A percentile compares a stretch with the other conserved stretches of the same genome.
These are phyloP conservation scores for Mesitornis unicolor DNA, from an alignment of 2,113 vertebrate species.

Conservation along the genomic window DNA sequence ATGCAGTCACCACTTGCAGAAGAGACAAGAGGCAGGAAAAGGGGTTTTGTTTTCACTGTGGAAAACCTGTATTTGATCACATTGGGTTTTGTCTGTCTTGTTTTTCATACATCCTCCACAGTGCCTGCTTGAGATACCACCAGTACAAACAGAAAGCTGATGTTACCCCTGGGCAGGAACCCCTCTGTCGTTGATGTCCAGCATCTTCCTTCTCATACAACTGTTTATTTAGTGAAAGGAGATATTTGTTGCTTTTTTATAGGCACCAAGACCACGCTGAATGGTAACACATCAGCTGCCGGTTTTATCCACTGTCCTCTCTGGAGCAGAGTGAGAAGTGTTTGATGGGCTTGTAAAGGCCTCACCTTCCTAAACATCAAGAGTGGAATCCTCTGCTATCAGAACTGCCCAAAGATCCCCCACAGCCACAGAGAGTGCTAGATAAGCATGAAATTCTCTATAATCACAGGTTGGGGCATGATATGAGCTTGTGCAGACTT, in stretches of 20 bases:
- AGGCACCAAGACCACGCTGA: neutral
- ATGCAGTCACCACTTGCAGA: neutral
- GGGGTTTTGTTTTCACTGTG: neutral
- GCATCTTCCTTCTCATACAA: neutral
- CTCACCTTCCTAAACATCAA: neutral
- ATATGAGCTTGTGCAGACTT: neutral
- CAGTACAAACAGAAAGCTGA: neutral
- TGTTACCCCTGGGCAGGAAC: no score
- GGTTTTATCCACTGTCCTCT: neutral
- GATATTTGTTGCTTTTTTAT: neutral
- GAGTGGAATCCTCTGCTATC: neutral
- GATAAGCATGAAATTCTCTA: neutral
- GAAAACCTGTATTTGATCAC: neutral
- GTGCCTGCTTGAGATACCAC: fast-evolving
- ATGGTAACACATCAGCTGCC: neutral
- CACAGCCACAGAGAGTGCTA: neutral
- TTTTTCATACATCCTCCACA: neutral
- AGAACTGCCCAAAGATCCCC: neutral
- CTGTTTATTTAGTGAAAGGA: neutral
- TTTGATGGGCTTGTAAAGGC: neutral
- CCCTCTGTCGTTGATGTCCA: neutral
- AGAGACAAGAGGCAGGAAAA: neutral
- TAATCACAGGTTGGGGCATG: neutral
- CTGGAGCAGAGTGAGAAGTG: neutral
- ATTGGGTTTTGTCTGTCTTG: fast-evolving